phyloP scores from a whole-genome alignment of 2,113 vertebrate species.

The Grammomys surdaster region DNA sequence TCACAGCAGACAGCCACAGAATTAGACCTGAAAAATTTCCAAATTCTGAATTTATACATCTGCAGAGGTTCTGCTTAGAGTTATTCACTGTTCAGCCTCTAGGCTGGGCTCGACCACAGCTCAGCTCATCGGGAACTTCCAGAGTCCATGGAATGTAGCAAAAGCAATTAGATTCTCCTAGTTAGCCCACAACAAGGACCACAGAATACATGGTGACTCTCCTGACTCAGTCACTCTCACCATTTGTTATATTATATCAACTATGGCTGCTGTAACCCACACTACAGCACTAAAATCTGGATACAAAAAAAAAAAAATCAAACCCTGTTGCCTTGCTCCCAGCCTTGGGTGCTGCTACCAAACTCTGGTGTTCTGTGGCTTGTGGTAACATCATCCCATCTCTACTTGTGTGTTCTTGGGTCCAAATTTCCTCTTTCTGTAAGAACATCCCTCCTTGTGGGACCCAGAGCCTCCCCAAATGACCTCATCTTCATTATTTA shows the following conservation, averaged over 20 bases:
- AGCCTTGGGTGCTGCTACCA: background rate
- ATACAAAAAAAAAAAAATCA: background rate
- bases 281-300: background rate
- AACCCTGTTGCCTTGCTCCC: background rate
- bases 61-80: background rate
- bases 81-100: background rate
- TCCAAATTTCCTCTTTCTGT: background rate
- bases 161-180: background rate
- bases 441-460: background rate
- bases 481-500: background rate
- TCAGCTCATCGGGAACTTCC: background rate
- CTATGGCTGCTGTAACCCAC: background rate
- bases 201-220: background rate
- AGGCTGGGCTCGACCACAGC: background rate
- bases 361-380: background rate
- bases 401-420: background rate
- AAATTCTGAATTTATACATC: background rate
- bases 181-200: no score
- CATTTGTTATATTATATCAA: background rate
- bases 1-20: background rate
- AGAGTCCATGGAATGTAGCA: background rate
- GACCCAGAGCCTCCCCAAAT: background rate
- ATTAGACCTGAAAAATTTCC: background rate
- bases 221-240: background rate
- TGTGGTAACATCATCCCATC: accelerated